Conservation (phyloP, 2,797 vertebrate genomes). For the Myiotriccus ornatus region DNA sequence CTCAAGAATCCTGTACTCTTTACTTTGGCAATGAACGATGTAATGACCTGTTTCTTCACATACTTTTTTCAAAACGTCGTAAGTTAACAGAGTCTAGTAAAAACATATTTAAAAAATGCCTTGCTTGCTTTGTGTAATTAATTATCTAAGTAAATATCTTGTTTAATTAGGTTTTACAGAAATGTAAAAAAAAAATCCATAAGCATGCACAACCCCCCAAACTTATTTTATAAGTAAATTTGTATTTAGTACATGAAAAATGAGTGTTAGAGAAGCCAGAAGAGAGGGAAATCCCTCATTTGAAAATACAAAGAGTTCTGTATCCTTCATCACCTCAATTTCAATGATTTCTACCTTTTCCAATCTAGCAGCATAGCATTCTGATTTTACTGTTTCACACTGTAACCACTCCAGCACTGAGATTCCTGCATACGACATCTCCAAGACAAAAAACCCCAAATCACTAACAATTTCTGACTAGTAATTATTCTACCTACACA, state of each 20-base stretch:
- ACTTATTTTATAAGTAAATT: background rate
- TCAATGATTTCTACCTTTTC: conserved; percentile 67
- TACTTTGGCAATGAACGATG: conserved; percentile 66
- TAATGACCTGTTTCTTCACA: conserved; percentile 71
- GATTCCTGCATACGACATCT: conserved; percentile 68
- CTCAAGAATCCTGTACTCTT: conserved; percentile 70
- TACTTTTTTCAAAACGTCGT: conserved; percentile 74
- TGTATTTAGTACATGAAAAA: conserved; percentile 69
- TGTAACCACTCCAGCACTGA: conserved; percentile 48
- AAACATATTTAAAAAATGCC: background rate
- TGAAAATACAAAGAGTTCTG: conserved; percentile 71
- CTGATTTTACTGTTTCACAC: conserved; percentile 70
- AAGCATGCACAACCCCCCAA: background rate
- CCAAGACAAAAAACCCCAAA: background rate
- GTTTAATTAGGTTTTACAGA: background rate
- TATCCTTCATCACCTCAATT: conserved; percentile 60
- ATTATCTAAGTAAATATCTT: background rate
- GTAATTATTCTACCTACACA: background rate
- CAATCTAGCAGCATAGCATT: conserved; percentile 59
- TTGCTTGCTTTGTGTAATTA: background rate
- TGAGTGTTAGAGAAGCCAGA: conserved; percentile 20
- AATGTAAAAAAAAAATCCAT: background rate
- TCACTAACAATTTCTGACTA: background rate
- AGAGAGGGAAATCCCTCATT: conserved; percentile 57
- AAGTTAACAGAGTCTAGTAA: conserved; percentile 68